A percentile compares a stretch with the other conserved stretches of the same genome.
These are phyloP conservation scores for Esox niger DNA, from an alignment of 2,113 vertebrate genomes.

Conservation along the genomic window DNA sequence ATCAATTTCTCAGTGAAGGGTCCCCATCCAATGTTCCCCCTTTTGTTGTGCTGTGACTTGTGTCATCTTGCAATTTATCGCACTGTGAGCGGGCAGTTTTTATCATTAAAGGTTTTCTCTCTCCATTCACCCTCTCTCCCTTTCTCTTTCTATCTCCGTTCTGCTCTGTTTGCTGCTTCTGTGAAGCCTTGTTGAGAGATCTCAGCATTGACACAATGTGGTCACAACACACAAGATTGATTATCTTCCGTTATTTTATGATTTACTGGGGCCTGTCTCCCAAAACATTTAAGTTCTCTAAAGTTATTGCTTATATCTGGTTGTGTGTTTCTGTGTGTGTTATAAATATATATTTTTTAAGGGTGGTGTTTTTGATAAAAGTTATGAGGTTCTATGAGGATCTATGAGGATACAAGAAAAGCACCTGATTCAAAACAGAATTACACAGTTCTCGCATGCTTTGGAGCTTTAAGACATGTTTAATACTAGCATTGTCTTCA, in stretches of 20 bases:
- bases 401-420: too few relatives aligned
- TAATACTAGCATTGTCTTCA: neutral
- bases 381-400: too few relatives aligned
- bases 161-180: constrained; percentile 57
- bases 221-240: constrained; percentile 64
- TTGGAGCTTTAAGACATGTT: too few relatives aligned
- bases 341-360: neutral
- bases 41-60: constrained; percentile 73
- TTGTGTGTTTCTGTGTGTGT: neutral
- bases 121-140: constrained; percentile 18
- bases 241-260: constrained; percentile 54
- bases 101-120: constrained; percentile 63
- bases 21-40: constrained; percentile 71
- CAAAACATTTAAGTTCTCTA: constrained; percentile 33
- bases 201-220: constrained; percentile 59
- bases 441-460: too few relatives aligned
- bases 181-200: constrained; percentile 54
- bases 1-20: constrained; percentile 67
- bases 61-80: constrained; percentile 76
- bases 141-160: constrained; percentile 47
- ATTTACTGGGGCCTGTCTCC: constrained; percentile 46
- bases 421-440: too few relatives aligned
- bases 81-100: constrained; percentile 69
- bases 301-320: constrained; percentile 21
- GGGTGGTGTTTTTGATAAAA: too few relatives aligned